Conservation (phyloP, 2,797 vertebrate genomes). For the Holocentrus rufus region DNA sequence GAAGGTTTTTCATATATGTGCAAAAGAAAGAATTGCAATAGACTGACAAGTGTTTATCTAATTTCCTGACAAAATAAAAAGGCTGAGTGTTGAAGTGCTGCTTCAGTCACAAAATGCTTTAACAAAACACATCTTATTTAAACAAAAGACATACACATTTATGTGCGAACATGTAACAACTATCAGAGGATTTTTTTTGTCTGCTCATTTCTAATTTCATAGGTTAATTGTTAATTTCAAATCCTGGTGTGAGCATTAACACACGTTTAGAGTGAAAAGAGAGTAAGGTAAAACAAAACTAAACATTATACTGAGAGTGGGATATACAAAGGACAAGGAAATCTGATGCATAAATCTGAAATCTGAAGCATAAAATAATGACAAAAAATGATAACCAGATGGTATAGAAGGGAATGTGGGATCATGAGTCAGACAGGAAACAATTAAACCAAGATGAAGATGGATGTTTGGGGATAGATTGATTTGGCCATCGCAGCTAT, state of each 20-base stretch:
- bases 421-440: slow-evolving; percentile 63
- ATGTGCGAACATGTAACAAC: no score
- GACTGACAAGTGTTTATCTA: no score
- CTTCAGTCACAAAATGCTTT: no score
- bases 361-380: slow-evolving; percentile 26
- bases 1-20: neutral
- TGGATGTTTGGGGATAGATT: slow-evolving; percentile 38
- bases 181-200: no score
- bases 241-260: neutral
- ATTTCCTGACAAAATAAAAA: no score
- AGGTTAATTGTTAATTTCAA: neutral
- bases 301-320: neutral
- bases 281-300: no score
- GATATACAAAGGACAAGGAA: neutral
- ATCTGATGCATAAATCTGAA: no score
- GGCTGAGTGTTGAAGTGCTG: no score
- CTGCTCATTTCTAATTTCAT: no score
- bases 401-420: slow-evolving; percentile 13
- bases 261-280: neutral
- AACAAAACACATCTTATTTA: no score
- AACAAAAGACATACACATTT: no score
- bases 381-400: slow-evolving; percentile 2
- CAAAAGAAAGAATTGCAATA: no score
- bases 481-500: slow-evolving; percentile 31
- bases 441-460: slow-evolving; percentile 52